These are phyloP conservation scores for Vombatus ursinus DNA, from an alignment of 2,113 vertebrate species.

Conservation along the genomic window DNA sequence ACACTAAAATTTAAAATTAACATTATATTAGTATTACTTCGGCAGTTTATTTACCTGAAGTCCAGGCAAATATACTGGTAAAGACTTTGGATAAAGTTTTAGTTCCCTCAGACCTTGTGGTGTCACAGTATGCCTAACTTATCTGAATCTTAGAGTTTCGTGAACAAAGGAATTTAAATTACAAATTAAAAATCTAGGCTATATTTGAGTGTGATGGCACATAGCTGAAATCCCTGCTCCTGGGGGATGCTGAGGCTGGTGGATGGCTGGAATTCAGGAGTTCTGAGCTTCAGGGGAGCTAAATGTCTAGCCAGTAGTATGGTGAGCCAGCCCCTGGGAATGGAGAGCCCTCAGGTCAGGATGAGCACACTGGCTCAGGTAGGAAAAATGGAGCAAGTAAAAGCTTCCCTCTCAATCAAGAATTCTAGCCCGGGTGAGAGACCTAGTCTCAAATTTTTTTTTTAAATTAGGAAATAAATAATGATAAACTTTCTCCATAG, in stretches of 20 bases:
- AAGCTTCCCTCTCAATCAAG: no score
- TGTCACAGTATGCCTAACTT: neutral
- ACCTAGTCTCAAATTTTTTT: neutral
- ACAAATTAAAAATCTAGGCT: neutral
- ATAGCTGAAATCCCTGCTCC: neutral
- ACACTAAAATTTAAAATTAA: neutral
- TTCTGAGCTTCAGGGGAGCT: neutral
- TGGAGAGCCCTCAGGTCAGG: neutral
- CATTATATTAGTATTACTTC: neutral
- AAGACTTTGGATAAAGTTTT: neutral
- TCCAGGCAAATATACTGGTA: neutral
- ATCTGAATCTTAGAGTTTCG: neutral
- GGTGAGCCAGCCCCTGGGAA: neutral
- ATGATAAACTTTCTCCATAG: neutral
- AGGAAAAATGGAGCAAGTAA: neutral
- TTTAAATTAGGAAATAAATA: neutral
- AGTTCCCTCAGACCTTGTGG: neutral
- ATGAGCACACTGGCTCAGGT: neutral
- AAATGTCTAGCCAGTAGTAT: neutral
- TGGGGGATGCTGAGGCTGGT: neutral
- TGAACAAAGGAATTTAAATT: neutral
- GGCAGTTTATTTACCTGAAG: constrained; percentile 1
- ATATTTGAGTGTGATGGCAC: neutral
- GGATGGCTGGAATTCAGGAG: neutral
- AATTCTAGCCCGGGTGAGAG: neutral